phyloP scores from a whole-genome alignment of 2,888 invertebrate genomes.

The Seira sanloemensis region DNA sequence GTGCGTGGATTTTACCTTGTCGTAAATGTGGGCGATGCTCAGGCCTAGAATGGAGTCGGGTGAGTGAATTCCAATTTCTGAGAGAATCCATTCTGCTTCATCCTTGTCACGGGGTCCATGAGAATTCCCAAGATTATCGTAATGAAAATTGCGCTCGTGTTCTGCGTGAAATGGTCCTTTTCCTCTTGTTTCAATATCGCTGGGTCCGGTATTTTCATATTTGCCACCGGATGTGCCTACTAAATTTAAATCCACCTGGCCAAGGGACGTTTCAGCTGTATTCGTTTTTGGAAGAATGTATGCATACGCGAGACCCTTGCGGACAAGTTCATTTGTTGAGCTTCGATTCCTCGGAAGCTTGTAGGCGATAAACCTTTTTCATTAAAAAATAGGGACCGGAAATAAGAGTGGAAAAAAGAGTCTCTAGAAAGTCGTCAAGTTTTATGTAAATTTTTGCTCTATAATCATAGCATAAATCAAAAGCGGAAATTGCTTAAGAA shows the following conservation, averaged over 20 bases:
- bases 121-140: neutral
- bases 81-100: slow-evolving; percentile 81
- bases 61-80: slow-evolving; percentile 81
- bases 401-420: neutral
- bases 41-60: slow-evolving; percentile 77
- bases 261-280: neutral
- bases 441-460: neutral
- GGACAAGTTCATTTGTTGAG: slow-evolving; percentile 78
- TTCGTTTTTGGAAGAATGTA: slow-evolving; percentile 77
- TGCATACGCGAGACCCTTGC: slow-evolving; percentile 83
- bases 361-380: slow-evolving; percentile 86
- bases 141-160: neutral
- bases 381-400: slow-evolving; percentile 4
- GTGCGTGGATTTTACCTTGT: slow-evolving; percentile 26
- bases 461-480: neutral
- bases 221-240: slow-evolving; percentile 1
- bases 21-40: slow-evolving; percentile 74
- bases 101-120: neutral
- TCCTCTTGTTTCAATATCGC: no score
- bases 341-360: slow-evolving; percentile 84
- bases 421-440: no score
- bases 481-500: neutral
- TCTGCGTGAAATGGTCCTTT: slow-evolving; percentile 36
- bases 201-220: slow-evolving; percentile 11
- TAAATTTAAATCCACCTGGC: neutral